These are phyloP conservation scores for Ctenopoma multispine DNA, from an alignment of 2,797 vertebrate species.

Conservation along the genomic window DNA sequence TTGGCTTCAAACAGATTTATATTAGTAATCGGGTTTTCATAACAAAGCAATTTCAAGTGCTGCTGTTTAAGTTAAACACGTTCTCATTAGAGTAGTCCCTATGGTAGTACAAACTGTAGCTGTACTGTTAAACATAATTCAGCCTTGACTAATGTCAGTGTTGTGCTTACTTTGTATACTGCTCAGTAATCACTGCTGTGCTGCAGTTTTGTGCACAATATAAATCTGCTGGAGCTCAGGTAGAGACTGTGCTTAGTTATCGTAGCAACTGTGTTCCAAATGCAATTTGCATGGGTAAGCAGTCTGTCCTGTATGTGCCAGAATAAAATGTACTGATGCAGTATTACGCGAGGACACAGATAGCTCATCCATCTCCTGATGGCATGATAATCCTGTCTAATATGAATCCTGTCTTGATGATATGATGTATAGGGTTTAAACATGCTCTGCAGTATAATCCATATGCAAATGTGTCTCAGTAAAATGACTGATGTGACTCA, in stretches of 20 bases:
- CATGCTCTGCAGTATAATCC: conserved; percentile 2
- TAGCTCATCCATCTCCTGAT: conserved; percentile 34
- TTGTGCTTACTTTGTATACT: conserved; percentile 2
- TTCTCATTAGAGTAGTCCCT: neutral
- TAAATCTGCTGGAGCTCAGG: conserved; percentile 25
- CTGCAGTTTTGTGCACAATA: conserved; percentile 6
- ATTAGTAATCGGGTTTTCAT: neutral
- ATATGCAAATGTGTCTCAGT: conserved; percentile 12
- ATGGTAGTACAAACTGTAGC: neutral
- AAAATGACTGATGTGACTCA: conserved; percentile 1
- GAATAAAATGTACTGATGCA: conserved; percentile 37
- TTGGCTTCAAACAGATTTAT: neutral
- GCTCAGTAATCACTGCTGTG: conserved; percentile 6
- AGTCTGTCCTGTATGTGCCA: conserved; percentile 35
- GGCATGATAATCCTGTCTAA: conserved; percentile 31
- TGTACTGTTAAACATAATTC: neutral
- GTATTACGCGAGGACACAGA: conserved; percentile 35
- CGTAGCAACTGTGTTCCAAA: conserved; percentile 37
- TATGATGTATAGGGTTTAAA: neutral
- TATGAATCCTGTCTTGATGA: conserved; percentile 6
- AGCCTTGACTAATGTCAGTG: neutral
- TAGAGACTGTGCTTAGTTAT: conserved; percentile 24
- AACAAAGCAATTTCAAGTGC: neutral
- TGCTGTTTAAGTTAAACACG: neutral
- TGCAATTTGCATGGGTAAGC: conserved; percentile 61